A percentile compares a stretch with the other conserved stretches of the same genome.
These are phyloP conservation scores for Triplophysa bombifrons DNA, from an alignment of 2,797 vertebrate species.

Conservation along the genomic window DNA sequence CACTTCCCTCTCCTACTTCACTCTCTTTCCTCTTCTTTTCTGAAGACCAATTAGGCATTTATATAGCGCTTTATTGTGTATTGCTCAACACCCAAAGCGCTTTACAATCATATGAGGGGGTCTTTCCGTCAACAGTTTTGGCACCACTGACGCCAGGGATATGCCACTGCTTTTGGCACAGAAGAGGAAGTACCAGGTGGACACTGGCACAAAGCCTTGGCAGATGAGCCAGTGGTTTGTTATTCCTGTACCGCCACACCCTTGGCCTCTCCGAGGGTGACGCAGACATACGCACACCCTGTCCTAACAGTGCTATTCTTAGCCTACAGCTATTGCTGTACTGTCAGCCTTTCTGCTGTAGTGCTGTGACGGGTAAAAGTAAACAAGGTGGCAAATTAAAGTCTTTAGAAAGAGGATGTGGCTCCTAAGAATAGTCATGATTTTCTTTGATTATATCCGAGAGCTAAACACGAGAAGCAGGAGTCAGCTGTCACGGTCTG, in stretches of 20 bases:
- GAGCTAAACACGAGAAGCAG: not conserved
- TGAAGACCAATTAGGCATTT: no score
- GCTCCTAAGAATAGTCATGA: not conserved
- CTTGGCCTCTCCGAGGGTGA: slow-evolving; percentile 25
- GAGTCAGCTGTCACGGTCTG: slow-evolving; percentile 27
- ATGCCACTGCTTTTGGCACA: slow-evolving; percentile 12
- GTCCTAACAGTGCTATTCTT: slow-evolving; percentile 25
- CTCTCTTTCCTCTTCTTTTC: not conserved
- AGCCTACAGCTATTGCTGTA: not conserved
- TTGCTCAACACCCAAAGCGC: no score
- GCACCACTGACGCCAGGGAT: slow-evolving; percentile 13
- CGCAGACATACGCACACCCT: slow-evolving; percentile 8
- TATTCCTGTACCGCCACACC: slow-evolving; percentile 36
- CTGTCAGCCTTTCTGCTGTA: not conserved
- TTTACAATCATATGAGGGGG: no score
- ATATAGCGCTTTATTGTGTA: no score
- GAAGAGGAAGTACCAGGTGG: slow-evolving; percentile 18
- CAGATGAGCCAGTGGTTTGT: slow-evolving; percentile 27
- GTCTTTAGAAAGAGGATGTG: slow-evolving; percentile 1
- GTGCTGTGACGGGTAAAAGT: not conserved
- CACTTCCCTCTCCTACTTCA: not conserved
- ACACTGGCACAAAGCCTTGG: slow-evolving; percentile 18
- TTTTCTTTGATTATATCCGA: slow-evolving; percentile 9
- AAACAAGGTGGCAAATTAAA: slow-evolving; percentile 23
- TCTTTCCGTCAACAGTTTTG: not conserved